phyloP scores from a whole-genome alignment of 2,113 vertebrate species.

The Zeus faber region DNA sequence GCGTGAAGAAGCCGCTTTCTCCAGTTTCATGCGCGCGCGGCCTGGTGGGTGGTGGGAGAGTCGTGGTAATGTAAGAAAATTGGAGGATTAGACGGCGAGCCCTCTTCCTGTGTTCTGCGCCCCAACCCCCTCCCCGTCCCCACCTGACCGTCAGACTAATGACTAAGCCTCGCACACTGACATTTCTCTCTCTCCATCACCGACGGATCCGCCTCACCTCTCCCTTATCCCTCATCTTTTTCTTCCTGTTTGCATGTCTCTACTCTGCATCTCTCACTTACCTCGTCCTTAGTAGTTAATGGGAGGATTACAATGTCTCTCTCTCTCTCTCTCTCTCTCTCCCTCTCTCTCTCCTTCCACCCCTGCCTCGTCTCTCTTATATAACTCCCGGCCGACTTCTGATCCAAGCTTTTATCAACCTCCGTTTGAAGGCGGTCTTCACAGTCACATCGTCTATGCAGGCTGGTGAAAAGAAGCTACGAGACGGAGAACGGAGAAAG shows the following conservation, averaged over 20 bases:
- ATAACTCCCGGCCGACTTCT: not conserved
- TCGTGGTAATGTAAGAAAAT: slow-evolving; percentile 72
- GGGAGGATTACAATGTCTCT: slow-evolving; percentile 32
- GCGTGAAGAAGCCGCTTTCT: slow-evolving; percentile 51
- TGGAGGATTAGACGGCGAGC: slow-evolving; percentile 71
- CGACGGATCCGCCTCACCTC: not conserved
- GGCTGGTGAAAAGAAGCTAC: not conserved
- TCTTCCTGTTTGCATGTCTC: slow-evolving; percentile 14
- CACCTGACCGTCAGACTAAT: slow-evolving; percentile 58
- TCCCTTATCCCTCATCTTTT: not conserved
- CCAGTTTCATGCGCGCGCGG: slow-evolving; percentile 60
- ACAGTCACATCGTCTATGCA: not conserved
- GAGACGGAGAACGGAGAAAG: too few relatives aligned
- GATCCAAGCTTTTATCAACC: too few relatives aligned
- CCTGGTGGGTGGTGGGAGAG: slow-evolving; percentile 35
- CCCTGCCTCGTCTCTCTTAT: not conserved
- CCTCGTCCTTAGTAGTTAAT: slow-evolving; percentile 33
- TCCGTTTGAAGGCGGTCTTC: slow-evolving; percentile 24
- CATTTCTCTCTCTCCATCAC: not conserved
- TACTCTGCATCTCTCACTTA: slow-evolving; percentile 20
- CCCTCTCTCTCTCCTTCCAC: slow-evolving; percentile 9
- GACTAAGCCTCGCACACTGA: slow-evolving; percentile 60
- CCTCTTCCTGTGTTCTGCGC: slow-evolving; percentile 71
- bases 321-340: slow-evolving; percentile 7
- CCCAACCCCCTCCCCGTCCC: slow-evolving; percentile 29